Base-by-base conservation (phyloP, 2,113 vertebrate species). In the Cygnus buccinator region DNA sequence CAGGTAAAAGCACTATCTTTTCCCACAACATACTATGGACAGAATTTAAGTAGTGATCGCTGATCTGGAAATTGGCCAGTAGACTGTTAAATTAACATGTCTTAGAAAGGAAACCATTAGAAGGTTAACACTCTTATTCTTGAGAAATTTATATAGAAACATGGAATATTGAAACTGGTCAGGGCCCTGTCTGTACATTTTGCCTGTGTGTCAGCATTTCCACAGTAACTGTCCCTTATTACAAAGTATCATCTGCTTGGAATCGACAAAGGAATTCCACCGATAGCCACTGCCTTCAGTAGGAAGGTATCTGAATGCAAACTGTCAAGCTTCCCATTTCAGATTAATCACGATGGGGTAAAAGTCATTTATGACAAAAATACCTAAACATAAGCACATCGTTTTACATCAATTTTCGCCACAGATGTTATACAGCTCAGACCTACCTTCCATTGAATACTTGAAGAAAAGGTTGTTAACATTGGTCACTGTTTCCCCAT, bases 381-480 rank as follows among this genome's bases (percentile, higher is more conserved):
- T 58, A 15, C n/a, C 55, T 70, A 21, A 58, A 14, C 23, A 21
- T 37, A 85, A 46, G n/a, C 31, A 92, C 13, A 10, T 25, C n/a
- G 11, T 37, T 93, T 81, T 58, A 52, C 9, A 55, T 11, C 11
- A 13, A 10, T 68, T 80, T 73, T 59, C 52, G 72, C 44, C n/a
- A 44, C 20, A 35, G 21, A 9, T 50, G 37, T 65, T 63, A 41
- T 11, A 57, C 19, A 67, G 55, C 22, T 48, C 21, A 10, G 41
- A 13, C 98, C 90, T 93, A 99, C 99, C 99, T 98, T 99, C 99
- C 99, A 99, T 99, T 25, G 99, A 98, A 58, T 99, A 99, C 91
- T 99, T 99, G 97, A 99, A 99, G 98, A 99, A 99, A 87, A 99
- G 98, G 66, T 98, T 98, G 79, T 99, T 99, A 74, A 99, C 91